Base-by-base conservation (phyloP, 2,113 vertebrate species). In the Poecilia latipinna region DNA sequence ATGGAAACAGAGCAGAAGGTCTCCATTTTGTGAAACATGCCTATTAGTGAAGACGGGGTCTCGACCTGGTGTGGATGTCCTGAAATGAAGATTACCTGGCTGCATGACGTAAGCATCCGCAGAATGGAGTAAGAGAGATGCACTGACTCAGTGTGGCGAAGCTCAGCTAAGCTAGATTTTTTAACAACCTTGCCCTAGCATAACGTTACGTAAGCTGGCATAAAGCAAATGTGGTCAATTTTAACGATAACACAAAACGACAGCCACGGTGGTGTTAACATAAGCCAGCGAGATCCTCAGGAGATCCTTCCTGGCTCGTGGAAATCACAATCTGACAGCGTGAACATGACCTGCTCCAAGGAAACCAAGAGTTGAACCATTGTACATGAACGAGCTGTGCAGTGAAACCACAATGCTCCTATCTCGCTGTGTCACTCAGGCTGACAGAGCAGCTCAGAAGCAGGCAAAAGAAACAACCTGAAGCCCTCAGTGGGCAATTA, bases 401-500 rank as follows among this genome's bases (percentile, higher is more conserved):
- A 32, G 39, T 61, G 79, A 75, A 69, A 80, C 70, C 60, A 68
- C 78, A 69, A 71, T 75, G 44, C 35, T 57, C 71, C 74, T 67
- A 86, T 86, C 73, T 65, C 33, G 35, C 74, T 54, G 54, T 31
- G 68, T 85, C 85, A 86, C 35, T 69, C 75, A 72, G 72, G 72
- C 87, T 84, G 88, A 86, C 66, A 68, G 74, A 82, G 76, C 57
- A 65, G 67, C 78, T 82, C 78, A 12, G 37, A 32, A 70, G 73
- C 65, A 39, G 78, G 77, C 61, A 26, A 22, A 22, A 65, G 77
- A 80, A 78, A 83, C 79, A 60, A 80, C 80, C 72, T 68, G 63
- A 54, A 70, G 83, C 88, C 87, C 77, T 73, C n/a, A 78, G 80
- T 62, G 44, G 80, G 89, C 86, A 90, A 90, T 91, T 91, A 89